These are phyloP conservation scores for Phyllopteryx taeniolatus DNA, from an alignment of 2,113 vertebrate species.

Conservation along the genomic window DNA sequence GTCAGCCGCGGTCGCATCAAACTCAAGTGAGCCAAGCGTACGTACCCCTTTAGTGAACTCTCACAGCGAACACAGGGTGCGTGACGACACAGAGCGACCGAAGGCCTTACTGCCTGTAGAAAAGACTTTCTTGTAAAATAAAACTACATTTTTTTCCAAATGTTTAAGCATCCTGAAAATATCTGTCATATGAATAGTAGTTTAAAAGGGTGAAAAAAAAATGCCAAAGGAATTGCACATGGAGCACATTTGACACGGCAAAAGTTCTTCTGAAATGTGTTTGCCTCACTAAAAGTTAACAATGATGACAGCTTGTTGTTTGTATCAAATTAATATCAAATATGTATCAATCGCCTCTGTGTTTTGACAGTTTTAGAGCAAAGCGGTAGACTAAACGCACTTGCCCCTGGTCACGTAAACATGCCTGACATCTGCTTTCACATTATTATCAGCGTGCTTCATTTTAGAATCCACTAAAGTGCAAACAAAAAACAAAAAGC, in stretches of 20 bases:
- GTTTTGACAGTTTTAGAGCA: conserved; percentile 31
- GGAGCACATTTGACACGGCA: background rate
- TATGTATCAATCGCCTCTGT: conserved; percentile 17
- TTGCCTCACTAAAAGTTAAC: conserved; percentile 12
- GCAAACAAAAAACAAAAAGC: background rate
- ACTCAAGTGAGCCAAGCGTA: conserved; percentile 24
- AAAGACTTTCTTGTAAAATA: background rate
- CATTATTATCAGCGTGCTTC: conserved; percentile 19
- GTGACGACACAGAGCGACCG: background rate
- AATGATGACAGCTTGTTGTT: conserved; percentile 7
- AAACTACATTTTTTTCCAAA: background rate
- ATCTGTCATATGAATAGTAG: background rate
- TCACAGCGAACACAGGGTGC: background rate
- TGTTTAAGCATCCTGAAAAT: background rate
- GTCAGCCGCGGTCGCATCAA: conserved; percentile 31
- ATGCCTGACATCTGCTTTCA: conserved; percentile 46
- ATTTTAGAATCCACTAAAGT: conserved; percentile 25
- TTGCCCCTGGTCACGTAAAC: conserved; percentile 47
- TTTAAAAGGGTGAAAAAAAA: background rate
- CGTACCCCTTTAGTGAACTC: conserved; percentile 26
- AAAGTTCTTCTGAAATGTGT: conserved; percentile 15
- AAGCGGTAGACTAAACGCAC: conserved; percentile 32
- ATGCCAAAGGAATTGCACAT: background rate
- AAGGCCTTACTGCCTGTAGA: background rate
- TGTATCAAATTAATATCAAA: conserved; percentile 32